These are phyloP conservation scores for Pardosa pseudoannulata DNA, from an alignment of 2,888 invertebrate genomes.

Conservation along the genomic window DNA sequence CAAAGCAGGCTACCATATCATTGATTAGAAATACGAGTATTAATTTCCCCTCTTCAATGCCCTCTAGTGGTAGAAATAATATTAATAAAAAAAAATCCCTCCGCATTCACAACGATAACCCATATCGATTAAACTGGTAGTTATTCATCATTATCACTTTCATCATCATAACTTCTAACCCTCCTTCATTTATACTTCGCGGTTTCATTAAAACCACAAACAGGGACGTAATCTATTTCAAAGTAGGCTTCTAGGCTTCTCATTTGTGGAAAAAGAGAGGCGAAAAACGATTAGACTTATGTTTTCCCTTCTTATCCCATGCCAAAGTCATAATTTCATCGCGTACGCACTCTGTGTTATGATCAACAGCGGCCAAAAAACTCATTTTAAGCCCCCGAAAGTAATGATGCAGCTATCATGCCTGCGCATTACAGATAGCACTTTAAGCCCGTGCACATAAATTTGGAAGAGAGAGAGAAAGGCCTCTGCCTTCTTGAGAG, in stretches of 20 bases:
- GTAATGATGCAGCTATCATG: constrained; percentile 7
- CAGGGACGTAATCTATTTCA: neutral
- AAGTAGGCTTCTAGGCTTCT: constrained; percentile 2
- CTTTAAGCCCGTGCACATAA: neutral
- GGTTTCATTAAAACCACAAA: neutral
- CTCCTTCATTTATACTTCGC: neutral
- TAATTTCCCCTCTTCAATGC: no score
- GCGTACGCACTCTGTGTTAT: neutral
- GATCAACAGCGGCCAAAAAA: constrained; percentile 11
- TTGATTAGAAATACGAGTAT: no score
- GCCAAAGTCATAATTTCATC: neutral
- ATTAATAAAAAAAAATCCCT: no score
- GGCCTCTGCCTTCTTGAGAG: neutral
- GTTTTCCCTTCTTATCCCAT: neutral
- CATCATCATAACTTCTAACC: neutral
- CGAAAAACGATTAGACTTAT: constrained; percentile 9
- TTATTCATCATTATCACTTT: neutral
- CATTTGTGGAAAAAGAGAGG: neutral
- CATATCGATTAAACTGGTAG: no score
- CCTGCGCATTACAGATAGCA: neutral
- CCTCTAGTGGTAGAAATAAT: no score
- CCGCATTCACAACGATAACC: no score
- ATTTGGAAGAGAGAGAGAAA: constrained; percentile 8
- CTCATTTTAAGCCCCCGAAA: neutral
- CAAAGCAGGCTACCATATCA: no score